Conservation (phyloP, 2,113 vertebrate genomes). For the Ondatra zibethicus region DNA sequence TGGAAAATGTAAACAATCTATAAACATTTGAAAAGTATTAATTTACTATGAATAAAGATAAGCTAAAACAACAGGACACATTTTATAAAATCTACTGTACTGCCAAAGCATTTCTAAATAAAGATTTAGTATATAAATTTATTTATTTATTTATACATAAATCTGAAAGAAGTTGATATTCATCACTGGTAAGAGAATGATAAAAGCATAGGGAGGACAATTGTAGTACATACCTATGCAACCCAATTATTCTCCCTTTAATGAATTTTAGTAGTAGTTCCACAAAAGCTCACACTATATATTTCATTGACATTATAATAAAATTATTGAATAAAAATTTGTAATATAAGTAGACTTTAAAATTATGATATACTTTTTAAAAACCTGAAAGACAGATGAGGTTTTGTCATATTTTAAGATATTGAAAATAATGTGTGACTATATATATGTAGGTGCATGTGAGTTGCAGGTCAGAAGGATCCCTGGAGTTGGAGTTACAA, state of each 20-base stretch:
- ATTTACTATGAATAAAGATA: neutral
- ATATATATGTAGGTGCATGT: neutral
- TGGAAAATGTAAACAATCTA: neutral
- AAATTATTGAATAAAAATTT: neutral
- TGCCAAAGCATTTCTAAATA: neutral
- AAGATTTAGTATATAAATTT: too few species aligned
- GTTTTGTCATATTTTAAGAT: neutral
- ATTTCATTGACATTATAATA: neutral
- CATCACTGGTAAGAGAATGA: neutral
- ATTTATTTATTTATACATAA: too few species aligned
- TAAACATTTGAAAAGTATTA: neutral
- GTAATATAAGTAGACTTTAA: neutral
- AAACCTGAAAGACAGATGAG: neutral
- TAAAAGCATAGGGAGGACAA: neutral
- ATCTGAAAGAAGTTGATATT: too few species aligned
- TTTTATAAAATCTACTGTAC: neutral
- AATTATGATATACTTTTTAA: neutral
- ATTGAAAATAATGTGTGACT: neutral
- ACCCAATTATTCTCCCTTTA: neutral
- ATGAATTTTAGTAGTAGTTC: neutral
- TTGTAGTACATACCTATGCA: neutral
- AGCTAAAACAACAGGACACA: neutral
- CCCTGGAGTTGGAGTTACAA: neutral
- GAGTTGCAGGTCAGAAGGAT: neutral
- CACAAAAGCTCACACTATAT: neutral